These are phyloP conservation scores for Prosopocoilus inquinatus DNA, from an alignment of 2,888 invertebrate species.

Conservation along the genomic window DNA sequence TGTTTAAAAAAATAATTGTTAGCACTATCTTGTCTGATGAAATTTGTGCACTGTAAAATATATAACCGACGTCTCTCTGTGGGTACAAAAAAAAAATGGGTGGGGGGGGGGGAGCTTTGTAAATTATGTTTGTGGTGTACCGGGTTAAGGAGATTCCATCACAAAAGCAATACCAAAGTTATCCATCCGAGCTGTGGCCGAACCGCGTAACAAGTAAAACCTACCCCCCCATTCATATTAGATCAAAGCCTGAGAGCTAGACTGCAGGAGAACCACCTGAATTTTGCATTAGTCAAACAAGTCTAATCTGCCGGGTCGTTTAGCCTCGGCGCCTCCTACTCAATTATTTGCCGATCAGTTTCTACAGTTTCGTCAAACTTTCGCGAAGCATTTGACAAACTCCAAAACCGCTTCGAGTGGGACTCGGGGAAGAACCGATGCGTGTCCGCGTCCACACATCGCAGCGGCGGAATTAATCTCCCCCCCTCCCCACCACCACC, in stretches of 20 bases:
- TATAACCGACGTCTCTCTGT: too few relatives aligned
- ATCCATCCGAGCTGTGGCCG: neutral
- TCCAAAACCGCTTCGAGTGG: neutral
- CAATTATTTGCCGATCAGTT: slow-evolving; percentile 32
- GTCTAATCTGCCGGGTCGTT: slow-evolving; percentile 32
- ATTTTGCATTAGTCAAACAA: slow-evolving; percentile 35
- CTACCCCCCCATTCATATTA: neutral
- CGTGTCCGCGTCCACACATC: neutral
- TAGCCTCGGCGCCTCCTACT: slow-evolving; percentile 26
- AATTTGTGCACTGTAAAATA: too few relatives aligned
- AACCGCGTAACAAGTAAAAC: neutral
- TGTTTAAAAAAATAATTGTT: too few relatives aligned
- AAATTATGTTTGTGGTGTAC: too few relatives aligned
- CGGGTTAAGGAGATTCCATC: neutral
- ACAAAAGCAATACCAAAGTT: too few relatives aligned
- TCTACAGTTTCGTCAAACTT: slow-evolving; percentile 19
- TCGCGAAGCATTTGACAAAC: slow-evolving; percentile 3
- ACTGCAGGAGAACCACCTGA: slow-evolving; percentile 23
- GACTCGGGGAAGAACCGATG: neutral
- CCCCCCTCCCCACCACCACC: too few relatives aligned
- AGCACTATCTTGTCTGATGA: too few relatives aligned
- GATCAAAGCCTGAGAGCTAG: neutral
- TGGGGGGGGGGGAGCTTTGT: too few relatives aligned
- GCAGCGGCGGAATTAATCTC: neutral
- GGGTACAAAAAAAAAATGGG: too few relatives aligned